These are phyloP conservation scores for Dendrolimus kikuchii DNA, from an alignment of 1,140 invertebrate species.

Conservation along the genomic window DNA sequence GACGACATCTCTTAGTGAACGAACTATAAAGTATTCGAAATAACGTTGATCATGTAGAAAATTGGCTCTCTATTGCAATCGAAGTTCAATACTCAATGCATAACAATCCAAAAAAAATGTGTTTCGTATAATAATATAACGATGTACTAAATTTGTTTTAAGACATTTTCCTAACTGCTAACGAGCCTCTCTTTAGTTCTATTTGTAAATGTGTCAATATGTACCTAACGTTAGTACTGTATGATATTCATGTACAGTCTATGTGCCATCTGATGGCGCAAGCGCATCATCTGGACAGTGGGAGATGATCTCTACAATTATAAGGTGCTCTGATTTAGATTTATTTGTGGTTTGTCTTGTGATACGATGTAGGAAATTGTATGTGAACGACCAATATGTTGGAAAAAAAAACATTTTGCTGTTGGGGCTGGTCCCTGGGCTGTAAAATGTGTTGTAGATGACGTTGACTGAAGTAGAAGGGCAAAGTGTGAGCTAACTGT, in stretches of 20 bases:
- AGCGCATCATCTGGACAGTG: constrained; percentile 41
- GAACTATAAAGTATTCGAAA: constrained; percentile 16
- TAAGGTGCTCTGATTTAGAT: constrained; percentile 69
- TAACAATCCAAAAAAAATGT: constrained; percentile 3
- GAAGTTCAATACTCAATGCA: constrained; percentile 42
- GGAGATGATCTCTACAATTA: constrained; percentile 68
- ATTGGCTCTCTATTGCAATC: constrained; percentile 35
- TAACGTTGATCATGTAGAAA: constrained; percentile 6
- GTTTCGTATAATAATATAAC: constrained; percentile 5
- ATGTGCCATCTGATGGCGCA: constrained; percentile 58
- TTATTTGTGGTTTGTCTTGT: constrained; percentile 63
- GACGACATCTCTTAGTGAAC: constrained; percentile 11
- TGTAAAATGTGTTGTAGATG: constrained; percentile 21
- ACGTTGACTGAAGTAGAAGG: constrained; percentile 6
- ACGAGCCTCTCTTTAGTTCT: constrained; percentile 48
- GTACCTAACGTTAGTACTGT: constrained; percentile 54
- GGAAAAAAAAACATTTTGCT: constrained; percentile 42
- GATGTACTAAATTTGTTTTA: constrained; percentile 1
- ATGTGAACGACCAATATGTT: constrained; percentile 56
- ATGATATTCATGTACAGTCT: constrained; percentile 60
- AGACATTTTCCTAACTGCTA: constrained; percentile 8
- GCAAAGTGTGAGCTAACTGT: constrained; percentile 14
- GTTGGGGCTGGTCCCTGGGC: constrained; percentile 52
- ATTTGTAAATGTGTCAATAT: constrained; percentile 61
- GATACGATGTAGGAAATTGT: constrained; percentile 54